Evolutionary conservation across 1,140 invertebrate species (phyloP), one percentile per base, ranked within the genome.

Genomic region (Calosoma granatense): DNA sequence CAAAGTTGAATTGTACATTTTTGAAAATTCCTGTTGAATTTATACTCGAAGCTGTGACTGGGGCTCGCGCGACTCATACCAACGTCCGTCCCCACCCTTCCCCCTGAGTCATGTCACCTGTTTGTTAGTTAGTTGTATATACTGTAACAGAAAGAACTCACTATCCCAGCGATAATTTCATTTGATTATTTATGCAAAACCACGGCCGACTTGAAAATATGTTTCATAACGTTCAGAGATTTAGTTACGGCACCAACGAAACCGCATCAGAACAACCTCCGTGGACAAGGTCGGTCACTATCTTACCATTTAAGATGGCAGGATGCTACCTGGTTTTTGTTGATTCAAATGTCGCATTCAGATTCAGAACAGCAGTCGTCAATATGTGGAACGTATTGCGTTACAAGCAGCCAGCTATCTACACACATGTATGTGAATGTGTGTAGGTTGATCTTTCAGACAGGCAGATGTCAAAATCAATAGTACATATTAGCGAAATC

Each of bases 101-200:
- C 41, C 41, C 9, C 41, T 11, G 3, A 36, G 15, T 17, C 41
- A 47, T 47, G 9, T 47, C 41, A 47, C 41, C 17, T 4, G 41
- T 17, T n/a, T n/a, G n/a, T n/a, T n/a, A n/a, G n/a, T n/a, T n/a
- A n/a, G n/a, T n/a, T n/a, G n/a, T n/a, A n/a, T n/a, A n/a, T n/a
- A n/a, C n/a, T n/a, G n/a, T n/a, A n/a, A n/a, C n/a, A n/a, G n/a
- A n/a, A n/a, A n/a, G n/a, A n/a, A n/a, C n/a, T n/a, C n/a, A n/a
- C n/a, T n/a, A n/a, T n/a, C n/a, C n/a, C n/a, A n/a, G n/a, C n/a
- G 6, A 36, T 36, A 36, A 47, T 47, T 47, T 47, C 17, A 47
- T 47, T 47, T 17, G 41, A 47, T 47, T 47, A 47, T 47, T 12
- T 47, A 47, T 47, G 41, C 41, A 47, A 47, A 47, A 47, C 9